Conservation (phyloP, 37 sponge, comb jelly and placozoan genomes). For the Theonella swinhoei region DNA sequence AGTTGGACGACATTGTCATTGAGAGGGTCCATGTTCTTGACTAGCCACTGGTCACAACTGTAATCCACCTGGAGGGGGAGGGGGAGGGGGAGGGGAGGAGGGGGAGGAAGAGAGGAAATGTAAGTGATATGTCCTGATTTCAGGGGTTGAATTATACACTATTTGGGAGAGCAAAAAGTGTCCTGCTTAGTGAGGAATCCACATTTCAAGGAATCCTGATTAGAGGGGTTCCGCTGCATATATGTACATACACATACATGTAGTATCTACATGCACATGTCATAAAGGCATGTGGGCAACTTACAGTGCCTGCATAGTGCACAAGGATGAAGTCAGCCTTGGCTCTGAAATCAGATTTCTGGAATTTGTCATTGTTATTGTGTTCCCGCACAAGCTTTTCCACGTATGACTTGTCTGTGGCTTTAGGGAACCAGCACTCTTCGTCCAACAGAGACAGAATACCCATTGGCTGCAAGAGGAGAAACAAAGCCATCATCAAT, state of each 20-base stretch:
- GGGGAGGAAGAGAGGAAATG: neutral
- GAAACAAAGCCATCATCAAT: too few relatives aligned
- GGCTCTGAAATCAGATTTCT: constrained; percentile 95
- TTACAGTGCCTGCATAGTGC: constrained; percentile 98
- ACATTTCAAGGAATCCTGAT: too few relatives aligned
- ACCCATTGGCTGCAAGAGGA: constrained; percentile 85
- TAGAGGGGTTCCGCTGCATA: neutral
- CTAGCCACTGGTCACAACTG: constrained; percentile 88
- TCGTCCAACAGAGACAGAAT: constrained; percentile 96
- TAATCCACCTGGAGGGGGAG: constrained; percentile 90
- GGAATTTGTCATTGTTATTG: constrained; percentile 70
- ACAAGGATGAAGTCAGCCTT: constrained; percentile 89
- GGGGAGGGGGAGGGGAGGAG: neutral
- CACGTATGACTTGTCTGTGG: constrained; percentile 92
- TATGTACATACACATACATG: constrained; percentile 11
- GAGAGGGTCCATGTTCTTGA: constrained; percentile 99
- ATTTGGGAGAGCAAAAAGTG: neutral
- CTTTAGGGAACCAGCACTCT: constrained; percentile 99
- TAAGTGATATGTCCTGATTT: too few relatives aligned
- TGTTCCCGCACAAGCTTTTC: constrained; percentile 91
- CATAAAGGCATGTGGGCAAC: too few relatives aligned
- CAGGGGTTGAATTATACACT: neutral
- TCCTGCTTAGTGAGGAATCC: too few relatives aligned
- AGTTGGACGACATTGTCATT: constrained; percentile 95
- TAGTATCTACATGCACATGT: too few relatives aligned